A percentile compares a stretch with the other conserved stretches of the same genome.
phyloP scores from a whole-genome alignment of 2,888 invertebrate genomes.

The Autographa pulchrina region DNA sequence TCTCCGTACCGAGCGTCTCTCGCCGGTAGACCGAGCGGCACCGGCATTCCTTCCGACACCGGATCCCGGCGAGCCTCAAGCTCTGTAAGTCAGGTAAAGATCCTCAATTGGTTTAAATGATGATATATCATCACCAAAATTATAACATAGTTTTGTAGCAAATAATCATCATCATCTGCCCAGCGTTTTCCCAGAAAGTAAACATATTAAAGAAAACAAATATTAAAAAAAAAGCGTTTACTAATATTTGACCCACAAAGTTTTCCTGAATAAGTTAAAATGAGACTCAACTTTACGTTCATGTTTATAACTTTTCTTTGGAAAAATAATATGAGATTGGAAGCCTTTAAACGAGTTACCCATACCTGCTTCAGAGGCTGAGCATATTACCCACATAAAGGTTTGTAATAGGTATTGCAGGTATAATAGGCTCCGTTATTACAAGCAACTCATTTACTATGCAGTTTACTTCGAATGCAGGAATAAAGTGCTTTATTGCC shows the following conservation, averaged over 20 bases:
- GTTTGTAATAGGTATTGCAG: constrained; percentile 1
- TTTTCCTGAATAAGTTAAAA: too few relatives aligned
- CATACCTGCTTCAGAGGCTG: not conserved
- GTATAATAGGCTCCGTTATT: not conserved
- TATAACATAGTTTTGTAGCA: too few relatives aligned
- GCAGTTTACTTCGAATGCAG: not conserved
- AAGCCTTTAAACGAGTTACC: constrained; percentile 17
- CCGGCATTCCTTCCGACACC: constrained; percentile 86
- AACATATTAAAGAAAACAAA: too few relatives aligned
- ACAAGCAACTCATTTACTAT: constrained; percentile 12
- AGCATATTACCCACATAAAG: constrained; percentile 19
- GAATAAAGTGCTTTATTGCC: not conserved
- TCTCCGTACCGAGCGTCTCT: constrained; percentile 91
- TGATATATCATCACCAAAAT: too few relatives aligned
- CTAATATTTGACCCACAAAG: too few relatives aligned
- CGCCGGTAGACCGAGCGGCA: constrained; percentile 81
- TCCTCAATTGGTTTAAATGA: too few relatives aligned
- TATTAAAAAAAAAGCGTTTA: too few relatives aligned
- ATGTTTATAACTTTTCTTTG: not conserved
- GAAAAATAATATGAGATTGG: constrained; percentile 12
- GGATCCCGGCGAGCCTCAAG: constrained; percentile 92
- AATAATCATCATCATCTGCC: too few relatives aligned
- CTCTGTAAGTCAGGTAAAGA: constrained; percentile 92
- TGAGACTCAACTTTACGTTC: not conserved
- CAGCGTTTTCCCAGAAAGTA: too few relatives aligned